Evolutionary conservation across 1,140 invertebrate species (phyloP).

Genomic region (Zaprionus ghesquierei): DNA sequence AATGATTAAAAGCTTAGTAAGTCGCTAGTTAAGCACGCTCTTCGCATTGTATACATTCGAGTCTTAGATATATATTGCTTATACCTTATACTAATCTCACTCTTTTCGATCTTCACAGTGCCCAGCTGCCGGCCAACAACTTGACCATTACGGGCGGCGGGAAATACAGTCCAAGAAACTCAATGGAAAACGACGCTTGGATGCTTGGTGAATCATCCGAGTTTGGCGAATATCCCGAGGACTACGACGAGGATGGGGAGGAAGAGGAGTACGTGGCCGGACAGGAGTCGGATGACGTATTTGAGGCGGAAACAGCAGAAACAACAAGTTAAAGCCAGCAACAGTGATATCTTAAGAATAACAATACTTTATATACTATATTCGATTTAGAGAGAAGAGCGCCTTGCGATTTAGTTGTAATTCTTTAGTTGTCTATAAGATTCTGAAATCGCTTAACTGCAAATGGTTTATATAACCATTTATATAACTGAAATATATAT

Average conservation of each 20-base stretch:
- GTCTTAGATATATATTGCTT: not conserved
- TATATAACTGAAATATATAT: constrained; percentile 40
- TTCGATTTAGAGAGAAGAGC: constrained; percentile 45
- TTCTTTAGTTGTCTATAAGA: constrained; percentile 18
- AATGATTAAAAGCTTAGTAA: constrained; percentile 35
- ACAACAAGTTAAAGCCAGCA: constrained; percentile 58
- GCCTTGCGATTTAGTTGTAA: constrained; percentile 52
- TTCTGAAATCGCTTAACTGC: constrained; percentile 25
- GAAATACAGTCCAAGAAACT: constrained; percentile 71
- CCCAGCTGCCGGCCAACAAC: constrained; percentile 65
- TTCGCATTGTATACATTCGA: constrained; percentile 27
- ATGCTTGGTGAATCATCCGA: constrained; percentile 75
- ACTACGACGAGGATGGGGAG: constrained; percentile 53
- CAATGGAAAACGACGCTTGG: constrained; percentile 75
- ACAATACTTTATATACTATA: constrained; percentile 59
- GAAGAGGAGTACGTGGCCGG: constrained; percentile 34
- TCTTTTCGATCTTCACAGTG: constrained; percentile 29
- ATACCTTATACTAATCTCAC: not conserved
- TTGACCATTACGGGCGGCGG: constrained; percentile 63
- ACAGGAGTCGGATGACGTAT: constrained; percentile 69
- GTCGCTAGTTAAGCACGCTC: constrained; percentile 34
- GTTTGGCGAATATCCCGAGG: constrained; percentile 60
- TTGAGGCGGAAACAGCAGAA: constrained; percentile 56
- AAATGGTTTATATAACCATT: constrained; percentile 40
- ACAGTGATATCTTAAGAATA: constrained; percentile 72